phyloP scores from a whole-genome alignment of 1,140 invertebrate species.

The Tetranychus cinnabarinus region DNA sequence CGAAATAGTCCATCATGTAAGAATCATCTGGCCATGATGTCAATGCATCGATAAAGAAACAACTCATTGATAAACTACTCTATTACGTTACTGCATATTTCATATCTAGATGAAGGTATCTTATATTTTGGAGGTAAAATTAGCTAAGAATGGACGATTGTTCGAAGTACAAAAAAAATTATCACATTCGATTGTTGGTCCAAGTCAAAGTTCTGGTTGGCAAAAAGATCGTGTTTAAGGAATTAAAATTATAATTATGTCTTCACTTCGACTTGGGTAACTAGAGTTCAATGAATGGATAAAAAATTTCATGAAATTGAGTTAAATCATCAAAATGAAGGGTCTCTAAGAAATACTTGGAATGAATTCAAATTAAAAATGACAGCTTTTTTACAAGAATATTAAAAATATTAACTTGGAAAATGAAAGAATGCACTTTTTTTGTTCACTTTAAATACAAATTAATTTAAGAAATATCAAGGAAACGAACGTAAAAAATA shows the following conservation, averaged over 20 bases:
- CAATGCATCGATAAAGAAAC: conserved; percentile 40
- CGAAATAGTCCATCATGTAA: conserved; percentile 57
- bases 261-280: background rate
- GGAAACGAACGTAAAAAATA: too few relatives aligned
- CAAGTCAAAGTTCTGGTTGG: background rate
- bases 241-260: background rate
- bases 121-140: background rate
- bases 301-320: background rate
- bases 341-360: too few relatives aligned
- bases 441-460: too few relatives aligned
- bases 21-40: conserved; percentile 81
- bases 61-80: conserved; percentile 16
- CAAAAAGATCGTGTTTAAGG: background rate
- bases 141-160: background rate
- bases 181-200: background rate
- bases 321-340: background rate
- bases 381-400: too few relatives aligned
- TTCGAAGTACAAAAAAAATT: background rate
- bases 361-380: too few relatives aligned
- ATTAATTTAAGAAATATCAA: too few relatives aligned
- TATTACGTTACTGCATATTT: conserved; percentile 8
- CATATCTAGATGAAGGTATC: conserved; percentile 4
- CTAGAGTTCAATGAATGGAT: background rate
- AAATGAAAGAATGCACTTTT: too few relatives aligned
- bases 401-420: too few relatives aligned